phyloP scores from a whole-genome alignment of 1,140 invertebrate genomes.

The Eriocheir sinensis region DNA sequence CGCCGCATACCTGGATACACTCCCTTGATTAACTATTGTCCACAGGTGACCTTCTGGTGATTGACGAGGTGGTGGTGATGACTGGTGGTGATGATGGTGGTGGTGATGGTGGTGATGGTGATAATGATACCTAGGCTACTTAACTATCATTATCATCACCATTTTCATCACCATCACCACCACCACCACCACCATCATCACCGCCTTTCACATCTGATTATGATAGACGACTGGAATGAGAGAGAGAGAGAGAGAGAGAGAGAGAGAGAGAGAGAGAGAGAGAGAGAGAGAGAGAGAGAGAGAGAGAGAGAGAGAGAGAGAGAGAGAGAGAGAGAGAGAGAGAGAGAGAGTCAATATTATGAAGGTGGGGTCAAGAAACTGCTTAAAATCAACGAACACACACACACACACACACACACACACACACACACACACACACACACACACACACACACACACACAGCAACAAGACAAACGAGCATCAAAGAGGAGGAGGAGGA shows the following conservation, averaged over 20 bases:
- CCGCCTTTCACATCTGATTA: background rate
- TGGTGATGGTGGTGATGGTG: too few relatives aligned
- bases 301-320: constrained; percentile 9
- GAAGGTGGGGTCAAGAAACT: background rate
- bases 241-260: too few relatives aligned
- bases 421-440: background rate
- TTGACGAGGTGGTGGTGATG: too few relatives aligned
- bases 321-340: constrained; percentile 4
- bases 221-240: background rate
- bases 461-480: too few relatives aligned
- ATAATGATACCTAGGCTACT: too few relatives aligned
- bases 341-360: background rate
- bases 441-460: constrained; percentile 7
- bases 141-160: too few relatives aligned
- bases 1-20: too few relatives aligned
- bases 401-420: background rate
- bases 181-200: background rate
- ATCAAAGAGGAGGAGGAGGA: too few relatives aligned
- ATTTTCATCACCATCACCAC: background rate
- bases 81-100: too few relatives aligned
- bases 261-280: background rate
- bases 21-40: too few relatives aligned
- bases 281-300: constrained; percentile 22
- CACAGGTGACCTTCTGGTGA: too few relatives aligned
- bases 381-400: background rate